phyloP scores from a whole-genome alignment of 2,113 vertebrate species.

The Ophthalmolycus amberensis region DNA sequence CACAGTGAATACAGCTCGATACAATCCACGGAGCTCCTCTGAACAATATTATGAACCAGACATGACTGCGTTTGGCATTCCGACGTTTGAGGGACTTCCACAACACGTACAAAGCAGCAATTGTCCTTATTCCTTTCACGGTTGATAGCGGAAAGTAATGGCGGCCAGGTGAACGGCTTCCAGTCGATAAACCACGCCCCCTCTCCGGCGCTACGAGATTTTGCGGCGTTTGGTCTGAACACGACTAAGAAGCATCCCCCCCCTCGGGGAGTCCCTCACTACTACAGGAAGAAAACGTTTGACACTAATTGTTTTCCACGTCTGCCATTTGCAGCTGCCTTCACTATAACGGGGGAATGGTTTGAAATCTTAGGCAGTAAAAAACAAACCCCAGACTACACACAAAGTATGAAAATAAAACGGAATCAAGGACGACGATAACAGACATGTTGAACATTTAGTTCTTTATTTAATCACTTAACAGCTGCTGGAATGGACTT shows the following conservation, averaged over 20 bases:
- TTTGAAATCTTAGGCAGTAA: conserved; percentile 62
- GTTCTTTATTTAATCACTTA: neutral
- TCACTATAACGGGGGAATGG: conserved; percentile 44
- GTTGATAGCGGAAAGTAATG: too few species aligned
- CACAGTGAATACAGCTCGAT: too few species aligned
- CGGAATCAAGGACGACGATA: neutral
- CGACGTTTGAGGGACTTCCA: too few species aligned
- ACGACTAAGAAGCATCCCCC: conserved; percentile 59
- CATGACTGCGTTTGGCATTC: too few species aligned
- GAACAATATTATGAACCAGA: too few species aligned
- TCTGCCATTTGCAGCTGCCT: conserved; percentile 69
- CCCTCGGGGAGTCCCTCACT: conserved; percentile 66
- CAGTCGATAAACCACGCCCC: too few species aligned
- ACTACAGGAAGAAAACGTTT: conserved; percentile 72
- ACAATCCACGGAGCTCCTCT: too few species aligned
- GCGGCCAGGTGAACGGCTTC: too few species aligned
- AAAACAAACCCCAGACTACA: conserved; percentile 35
- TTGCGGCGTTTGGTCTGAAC: too few species aligned
- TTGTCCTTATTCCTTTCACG: too few species aligned
- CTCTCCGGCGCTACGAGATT: too few species aligned
- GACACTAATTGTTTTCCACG: conserved; percentile 78
- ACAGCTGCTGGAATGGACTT: neutral
- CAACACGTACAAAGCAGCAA: too few species aligned
- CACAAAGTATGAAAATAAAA: neutral
- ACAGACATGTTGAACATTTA: neutral